Evolutionary conservation across 2,888 invertebrate genomes (phyloP), one percentile per base, ranked within the genome.

Genomic region (Tuta absoluta): DNA sequence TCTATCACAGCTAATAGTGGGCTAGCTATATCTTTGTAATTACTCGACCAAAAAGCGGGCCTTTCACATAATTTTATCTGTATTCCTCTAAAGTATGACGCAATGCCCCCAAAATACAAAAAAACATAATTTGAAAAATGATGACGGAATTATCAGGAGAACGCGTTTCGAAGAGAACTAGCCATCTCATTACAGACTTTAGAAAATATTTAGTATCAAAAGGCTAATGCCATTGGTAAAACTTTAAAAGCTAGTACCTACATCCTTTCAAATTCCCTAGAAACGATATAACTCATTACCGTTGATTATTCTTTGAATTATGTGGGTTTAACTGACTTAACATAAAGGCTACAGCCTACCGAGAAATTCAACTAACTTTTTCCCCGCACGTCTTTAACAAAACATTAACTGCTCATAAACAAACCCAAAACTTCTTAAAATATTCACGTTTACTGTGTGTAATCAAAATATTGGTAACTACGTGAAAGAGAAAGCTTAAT

Each of bases 401-500:
- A 56, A 28, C 24, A 56, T 51, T 57, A 41, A 17, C 63, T 14
- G 33, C 38, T 53, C 38, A 21, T 51, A 51, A 51, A 51, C 51
- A 51, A 51, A 51, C 19, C 51, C 19, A 14, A 21, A 23, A 28
- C 45, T 45, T 17, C n/a, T 41, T 56, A 56, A 62, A 67, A 71
- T 72, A 72, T 73, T 71, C 67, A 68, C 63, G 67, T 65, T 67
- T 63, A 63, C 65, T 69, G 58, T 64, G 57, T 63, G 70, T 76
- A 71, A 75, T 77, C 67, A 74, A 75, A 77, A 75, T 77, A 76
- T 77, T 71, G 73, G 67, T 69, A 70, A 70, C 74, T 73, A 71
- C 71, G 72, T 80, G 75, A 79, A 80, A 81, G 77, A 73, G 75
- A 74, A 71, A 76, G 76, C 77, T 78, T 78, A 77, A 82, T 75